These are phyloP conservation scores for Labrus mixtus DNA, from an alignment of 2,113 vertebrate species.

Conservation along the genomic window DNA sequence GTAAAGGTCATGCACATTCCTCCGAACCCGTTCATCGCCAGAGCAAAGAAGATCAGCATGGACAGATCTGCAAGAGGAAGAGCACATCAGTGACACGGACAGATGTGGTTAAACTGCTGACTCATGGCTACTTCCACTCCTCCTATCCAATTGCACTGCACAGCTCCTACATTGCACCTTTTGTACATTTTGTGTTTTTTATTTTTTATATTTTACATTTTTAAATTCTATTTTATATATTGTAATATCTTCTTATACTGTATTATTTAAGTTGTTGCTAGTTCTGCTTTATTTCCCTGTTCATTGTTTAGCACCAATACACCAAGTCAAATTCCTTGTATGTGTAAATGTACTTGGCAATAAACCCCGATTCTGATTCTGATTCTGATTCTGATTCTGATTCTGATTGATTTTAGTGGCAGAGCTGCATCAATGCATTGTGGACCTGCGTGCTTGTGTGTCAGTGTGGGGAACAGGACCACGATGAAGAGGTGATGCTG, in stretches of 20 bases:
- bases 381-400: no score
- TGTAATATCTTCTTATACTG: no score
- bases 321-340: no score
- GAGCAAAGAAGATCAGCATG: conserved; percentile 94
- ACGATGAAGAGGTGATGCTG: not conserved
- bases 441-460: not conserved
- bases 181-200: no score
- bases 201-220: no score
- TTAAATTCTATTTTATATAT: no score
- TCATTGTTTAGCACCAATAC: no score
- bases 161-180: no score
- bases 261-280: no score
- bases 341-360: no score
- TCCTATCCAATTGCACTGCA: not conserved
- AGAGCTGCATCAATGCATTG: not conserved
- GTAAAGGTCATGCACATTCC: conserved; percentile 99
- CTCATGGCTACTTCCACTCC: not conserved
- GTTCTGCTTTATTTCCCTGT: no score
- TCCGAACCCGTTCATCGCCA: conserved; percentile 96
- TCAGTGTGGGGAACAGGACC: not conserved
- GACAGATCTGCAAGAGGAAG: conserved; percentile 87
- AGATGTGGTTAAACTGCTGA: not conserved
- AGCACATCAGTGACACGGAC: not conserved
- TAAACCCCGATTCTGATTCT: no score
- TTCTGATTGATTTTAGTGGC: conserved; percentile 22